Percentiles rank a stretch among this genome's conserved stretches.
phyloP scores from a whole-genome alignment of 2,113 vertebrate species.

The Collichthys lucidus region DNA sequence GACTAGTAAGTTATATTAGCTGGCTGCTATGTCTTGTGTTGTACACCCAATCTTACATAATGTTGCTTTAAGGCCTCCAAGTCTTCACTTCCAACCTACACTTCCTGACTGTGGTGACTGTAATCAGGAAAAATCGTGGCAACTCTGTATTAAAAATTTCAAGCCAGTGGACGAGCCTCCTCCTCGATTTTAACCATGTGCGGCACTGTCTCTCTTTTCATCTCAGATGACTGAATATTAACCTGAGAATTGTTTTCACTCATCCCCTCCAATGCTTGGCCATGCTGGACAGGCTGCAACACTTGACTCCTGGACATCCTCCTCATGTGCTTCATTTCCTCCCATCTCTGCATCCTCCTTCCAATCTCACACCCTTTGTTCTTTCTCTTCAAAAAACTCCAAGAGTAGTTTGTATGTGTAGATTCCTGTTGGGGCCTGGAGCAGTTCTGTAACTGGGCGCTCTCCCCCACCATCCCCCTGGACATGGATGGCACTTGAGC shows the following conservation, averaged over 20 bases:
- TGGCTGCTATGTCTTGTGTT: too few species aligned
- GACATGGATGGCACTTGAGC: background rate
- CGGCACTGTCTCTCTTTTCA: constrained; percentile 35
- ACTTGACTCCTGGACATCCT: constrained; percentile 6
- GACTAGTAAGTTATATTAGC: too few species aligned
- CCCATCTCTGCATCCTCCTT: constrained; percentile 14
- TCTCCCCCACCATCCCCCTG: background rate
- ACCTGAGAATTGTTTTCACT: constrained; percentile 3
- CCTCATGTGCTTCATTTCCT: constrained; percentile 15
- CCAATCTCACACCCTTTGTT: background rate
- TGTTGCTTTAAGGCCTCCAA: too few species aligned
- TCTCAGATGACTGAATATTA: constrained; percentile 5
- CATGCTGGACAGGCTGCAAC: background rate
- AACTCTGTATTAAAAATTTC: background rate
- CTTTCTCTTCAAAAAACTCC: constrained; percentile 7
- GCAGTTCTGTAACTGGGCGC: background rate
- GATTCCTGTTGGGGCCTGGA: background rate
- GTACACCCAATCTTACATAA: too few species aligned
- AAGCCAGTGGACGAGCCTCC: constrained; percentile 5
- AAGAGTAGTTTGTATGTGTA: background rate
- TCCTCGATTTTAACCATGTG: constrained; percentile 27
- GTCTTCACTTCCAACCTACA: background rate
- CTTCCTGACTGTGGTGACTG: background rate
- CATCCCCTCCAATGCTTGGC: background rate
- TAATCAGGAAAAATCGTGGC: background rate